Percentiles rank a stretch among this genome's conserved stretches.
These are phyloP conservation scores for Hydraecia micacea DNA, from an alignment of 2,888 invertebrate species.

Conservation along the genomic window DNA sequence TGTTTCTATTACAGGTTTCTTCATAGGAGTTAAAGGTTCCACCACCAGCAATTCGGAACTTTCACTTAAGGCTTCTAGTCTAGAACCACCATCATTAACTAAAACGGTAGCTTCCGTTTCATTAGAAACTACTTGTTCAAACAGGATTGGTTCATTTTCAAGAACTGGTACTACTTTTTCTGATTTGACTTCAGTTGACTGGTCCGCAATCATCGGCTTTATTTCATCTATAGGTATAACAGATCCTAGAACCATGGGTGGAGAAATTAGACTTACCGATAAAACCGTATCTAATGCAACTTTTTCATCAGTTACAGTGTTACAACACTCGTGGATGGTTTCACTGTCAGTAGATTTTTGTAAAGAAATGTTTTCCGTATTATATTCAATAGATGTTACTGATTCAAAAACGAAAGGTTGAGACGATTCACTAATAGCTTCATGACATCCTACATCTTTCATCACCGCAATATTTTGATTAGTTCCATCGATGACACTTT, in stretches of 20 bases:
- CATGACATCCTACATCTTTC: conserved; percentile 1
- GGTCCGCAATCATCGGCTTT: neutral
- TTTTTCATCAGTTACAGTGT: neutral
- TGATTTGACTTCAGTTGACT: neutral
- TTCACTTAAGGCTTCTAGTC: conserved; percentile 1
- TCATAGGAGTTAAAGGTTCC: neutral
- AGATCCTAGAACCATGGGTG: conserved; percentile 12
- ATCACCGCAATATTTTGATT: conserved; percentile 7
- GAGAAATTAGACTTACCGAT: neutral
- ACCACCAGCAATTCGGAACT: neutral
- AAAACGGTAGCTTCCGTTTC: conserved; percentile 10
- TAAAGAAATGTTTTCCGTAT: neutral
- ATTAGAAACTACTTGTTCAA: conserved; percentile 8
- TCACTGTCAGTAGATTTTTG: neutral
- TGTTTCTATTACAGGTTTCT: neutral
- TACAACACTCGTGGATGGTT: neutral
- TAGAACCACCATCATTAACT: neutral
- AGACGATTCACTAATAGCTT: neutral
- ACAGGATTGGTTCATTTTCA: conserved; percentile 5
- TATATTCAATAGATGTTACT: neutral
- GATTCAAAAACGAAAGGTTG: conserved; percentile 8
- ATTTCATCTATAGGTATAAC: neutral
- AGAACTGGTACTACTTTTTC: neutral
- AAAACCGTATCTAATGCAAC: neutral
- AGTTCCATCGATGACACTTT: conserved; percentile 1